Conservation (phyloP, 92 coral and sea anemone species). For the Porites evermanni region DNA sequence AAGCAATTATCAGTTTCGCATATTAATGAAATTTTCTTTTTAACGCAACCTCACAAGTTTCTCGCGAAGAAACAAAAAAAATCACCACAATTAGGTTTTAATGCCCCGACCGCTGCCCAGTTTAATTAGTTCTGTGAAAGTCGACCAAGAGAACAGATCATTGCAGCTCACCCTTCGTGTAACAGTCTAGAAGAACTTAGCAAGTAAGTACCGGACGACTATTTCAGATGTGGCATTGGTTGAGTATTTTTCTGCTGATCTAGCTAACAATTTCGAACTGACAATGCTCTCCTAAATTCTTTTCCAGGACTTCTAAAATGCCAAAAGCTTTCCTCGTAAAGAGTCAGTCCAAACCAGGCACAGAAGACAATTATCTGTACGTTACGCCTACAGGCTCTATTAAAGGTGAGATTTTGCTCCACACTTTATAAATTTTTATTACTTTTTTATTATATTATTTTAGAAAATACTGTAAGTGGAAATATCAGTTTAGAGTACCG, state of each 20-base stretch:
- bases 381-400: not conserved
- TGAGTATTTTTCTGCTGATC: not conserved
- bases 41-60: not conserved
- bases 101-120: not conserved
- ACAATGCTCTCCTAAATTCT: not conserved
- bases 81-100: not conserved
- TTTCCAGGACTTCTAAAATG: constrained; percentile 13
- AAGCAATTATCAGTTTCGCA: not conserved
- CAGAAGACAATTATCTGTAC: not conserved
- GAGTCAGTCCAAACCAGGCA: not conserved
- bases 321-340: constrained; percentile 2
- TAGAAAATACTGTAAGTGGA: not conserved
- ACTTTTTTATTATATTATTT: too few species aligned
- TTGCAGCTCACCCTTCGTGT: too few species aligned
- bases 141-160: not conserved
- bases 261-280: too few species aligned
- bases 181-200: not conserved
- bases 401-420: not conserved
- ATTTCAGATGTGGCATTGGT: not conserved
- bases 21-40: not conserved
- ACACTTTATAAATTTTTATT: too few species aligned
- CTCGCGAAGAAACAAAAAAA: not conserved
- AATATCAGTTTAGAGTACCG: not conserved
- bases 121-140: constrained; percentile 11
- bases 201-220: too few species aligned